Base-by-base conservation (phyloP, 2,888 invertebrate genomes). In the Synergus gifuensis region DNA sequence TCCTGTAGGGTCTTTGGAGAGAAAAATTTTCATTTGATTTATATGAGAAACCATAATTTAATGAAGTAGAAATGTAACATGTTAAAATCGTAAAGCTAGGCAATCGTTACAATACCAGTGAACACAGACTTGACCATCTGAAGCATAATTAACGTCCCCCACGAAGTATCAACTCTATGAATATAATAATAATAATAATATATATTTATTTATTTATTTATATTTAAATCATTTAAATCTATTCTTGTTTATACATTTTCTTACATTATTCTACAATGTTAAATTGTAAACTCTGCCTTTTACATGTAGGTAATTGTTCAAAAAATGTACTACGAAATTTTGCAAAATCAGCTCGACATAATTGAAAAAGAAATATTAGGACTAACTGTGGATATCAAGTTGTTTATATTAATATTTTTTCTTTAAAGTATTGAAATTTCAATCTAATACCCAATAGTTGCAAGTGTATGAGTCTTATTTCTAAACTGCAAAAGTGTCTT, bases 51-150 rank as follows among this genome's bases (percentile, higher is more conserved):
- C 12, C 62, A 62, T 69, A 69, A 69, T 69, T 69, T 69, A 69
- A 69, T 69, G 12, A 28, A 76, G n/a, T 78, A 69, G 67, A 63
- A 76, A 76, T 76, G 22, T 62, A 46, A 76, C 76, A 76, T 76
- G 46, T 44, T 60, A 76, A 58, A 44, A 40, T 76, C 46, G 46
- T 22, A 62, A 76, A 63, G 62, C 63, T 44, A 22, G 46, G 28
- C 40, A 76, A 62, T 76, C 44, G 16, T 44, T 63, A 63, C 62
- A 76, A 62, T 76, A 62, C 63, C 63, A 79, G 42, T 78, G 58
- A 79, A 82, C 80, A 79, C 76, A 77, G 12, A 69, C 46, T 54
- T 69, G 16, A 5, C 4, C 49, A 46, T 16, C 49, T 16, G 46
- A 49, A 49, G 36, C 62, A 62, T 28, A 62, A 22, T 67, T 46